Evolutionary conservation across 2,888 invertebrate species (phyloP).

Genomic region (Epirrhoe tristata): DNA sequence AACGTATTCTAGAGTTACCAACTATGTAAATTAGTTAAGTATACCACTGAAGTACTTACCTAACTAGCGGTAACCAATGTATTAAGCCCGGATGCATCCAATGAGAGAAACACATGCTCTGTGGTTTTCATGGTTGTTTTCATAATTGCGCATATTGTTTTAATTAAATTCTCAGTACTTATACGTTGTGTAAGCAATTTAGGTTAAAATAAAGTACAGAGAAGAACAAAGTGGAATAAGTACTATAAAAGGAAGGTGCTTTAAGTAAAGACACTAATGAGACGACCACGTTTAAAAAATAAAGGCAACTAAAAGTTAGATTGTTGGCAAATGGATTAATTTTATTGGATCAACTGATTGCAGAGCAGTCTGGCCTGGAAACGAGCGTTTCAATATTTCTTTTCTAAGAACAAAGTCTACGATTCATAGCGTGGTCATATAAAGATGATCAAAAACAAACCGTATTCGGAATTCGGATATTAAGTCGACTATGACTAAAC

Average conservation of each 20-base stretch:
- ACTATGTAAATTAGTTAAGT: not conserved
- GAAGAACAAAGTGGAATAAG: not conserved
- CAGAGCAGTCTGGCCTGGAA: not conserved
- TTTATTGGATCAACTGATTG: not conserved
- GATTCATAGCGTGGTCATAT: no score
- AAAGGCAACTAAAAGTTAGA: not conserved
- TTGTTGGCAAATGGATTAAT: not conserved
- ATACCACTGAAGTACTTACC: conserved; percentile 1
- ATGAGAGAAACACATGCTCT: conserved; percentile 49
- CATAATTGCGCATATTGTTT: conserved; percentile 39
- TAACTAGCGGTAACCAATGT: conserved; percentile 31
- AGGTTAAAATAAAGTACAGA: not conserved
- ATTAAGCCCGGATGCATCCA: conserved; percentile 50
- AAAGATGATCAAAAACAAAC: not conserved
- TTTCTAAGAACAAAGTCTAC: not conserved
- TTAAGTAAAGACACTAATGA: not conserved
- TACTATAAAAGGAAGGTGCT: not conserved
- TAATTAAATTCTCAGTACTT: conserved; percentile 31
- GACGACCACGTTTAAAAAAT: not conserved
- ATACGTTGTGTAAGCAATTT: conserved; percentile 7
- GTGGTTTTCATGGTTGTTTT: conserved; percentile 52
- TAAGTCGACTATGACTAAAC: not conserved
- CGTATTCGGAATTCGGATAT: not conserved
- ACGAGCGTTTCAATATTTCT: not conserved
- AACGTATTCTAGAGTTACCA: not conserved